Conservation (phyloP, 92 coral and sea anemone species). For the Actinostola sp. region DNA sequence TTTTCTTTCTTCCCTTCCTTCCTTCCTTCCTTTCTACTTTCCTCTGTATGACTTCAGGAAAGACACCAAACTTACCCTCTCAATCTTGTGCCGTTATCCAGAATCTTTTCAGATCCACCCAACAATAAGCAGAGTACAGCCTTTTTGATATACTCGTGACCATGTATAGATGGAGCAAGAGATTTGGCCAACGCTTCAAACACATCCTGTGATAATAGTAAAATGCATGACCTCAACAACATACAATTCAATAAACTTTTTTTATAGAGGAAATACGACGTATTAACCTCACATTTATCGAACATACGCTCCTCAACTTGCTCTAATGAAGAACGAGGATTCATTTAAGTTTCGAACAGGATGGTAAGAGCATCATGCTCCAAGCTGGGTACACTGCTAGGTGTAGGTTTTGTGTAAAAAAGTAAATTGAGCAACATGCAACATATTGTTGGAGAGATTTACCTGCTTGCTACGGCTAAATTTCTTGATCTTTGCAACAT, state of each 20-base stretch:
- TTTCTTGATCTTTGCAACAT: slow-evolving; percentile 91
- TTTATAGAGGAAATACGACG: too few relatives aligned
- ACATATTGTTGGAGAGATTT: too few relatives aligned
- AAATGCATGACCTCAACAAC: background rate
- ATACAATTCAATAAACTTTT: too few relatives aligned
- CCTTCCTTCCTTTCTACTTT: too few relatives aligned
- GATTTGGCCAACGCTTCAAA: slow-evolving; percentile 84
- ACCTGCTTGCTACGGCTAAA: slow-evolving; percentile 91
- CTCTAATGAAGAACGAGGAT: too few relatives aligned
- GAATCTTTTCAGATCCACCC: slow-evolving; percentile 92
- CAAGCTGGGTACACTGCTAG: too few relatives aligned
- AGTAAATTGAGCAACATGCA: too few relatives aligned
- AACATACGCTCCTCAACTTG: too few relatives aligned
- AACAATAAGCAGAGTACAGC: slow-evolving; percentile 88
- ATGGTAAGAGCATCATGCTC: too few relatives aligned
- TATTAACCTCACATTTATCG: too few relatives aligned
- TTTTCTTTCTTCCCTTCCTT: background rate
- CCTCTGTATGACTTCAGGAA: background rate
- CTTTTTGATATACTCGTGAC: slow-evolving; percentile 94
- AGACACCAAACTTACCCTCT: slow-evolving; percentile 72
- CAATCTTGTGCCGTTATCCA: slow-evolving; percentile 95
- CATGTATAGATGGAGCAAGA: slow-evolving; percentile 96
- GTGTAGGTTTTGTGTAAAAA: too few relatives aligned
- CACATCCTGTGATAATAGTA: slow-evolving; percentile 92
- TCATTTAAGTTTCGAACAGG: too few relatives aligned